Conservation (phyloP, 2,888 invertebrate genomes). For the Melanargia galathea region DNA sequence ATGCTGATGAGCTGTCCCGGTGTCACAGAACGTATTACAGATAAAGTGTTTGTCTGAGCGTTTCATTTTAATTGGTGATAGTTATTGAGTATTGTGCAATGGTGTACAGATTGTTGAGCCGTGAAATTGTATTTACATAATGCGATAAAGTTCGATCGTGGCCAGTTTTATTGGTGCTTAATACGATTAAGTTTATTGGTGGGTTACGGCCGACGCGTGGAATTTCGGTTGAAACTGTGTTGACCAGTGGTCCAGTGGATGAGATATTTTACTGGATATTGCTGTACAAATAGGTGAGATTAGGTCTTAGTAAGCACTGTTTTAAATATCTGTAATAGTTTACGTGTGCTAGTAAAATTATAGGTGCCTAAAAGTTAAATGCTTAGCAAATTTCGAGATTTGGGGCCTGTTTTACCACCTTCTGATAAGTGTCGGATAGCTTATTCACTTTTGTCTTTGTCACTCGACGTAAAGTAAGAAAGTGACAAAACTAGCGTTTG, state of each 20-base stretch:
- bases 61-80: constrained; percentile 50
- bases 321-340: no score
- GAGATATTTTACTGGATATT: constrained; percentile 11
- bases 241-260: constrained; percentile 14
- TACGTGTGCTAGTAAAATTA: no score
- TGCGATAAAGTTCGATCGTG: constrained; percentile 41
- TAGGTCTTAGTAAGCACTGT: no score
- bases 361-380: no score
- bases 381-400: no score
- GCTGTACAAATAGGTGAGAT: no score
- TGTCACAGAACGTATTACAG: constrained; percentile 18
- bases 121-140: constrained; percentile 54
- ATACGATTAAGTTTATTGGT: constrained; percentile 39
- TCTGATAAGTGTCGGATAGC: no score
- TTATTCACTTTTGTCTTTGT: no score
- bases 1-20: constrained; percentile 6
- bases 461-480: no score
- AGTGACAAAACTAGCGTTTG: no score
- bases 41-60: constrained; percentile 35
- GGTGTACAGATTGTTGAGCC: constrained; percentile 42
- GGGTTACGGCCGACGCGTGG: constrained; percentile 27
- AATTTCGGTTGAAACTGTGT: constrained; percentile 16
- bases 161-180: constrained; percentile 42
- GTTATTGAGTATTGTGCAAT: constrained; percentile 43
- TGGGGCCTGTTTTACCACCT: no score